Conservation (phyloP, 2,888 invertebrate species). For the Chymomyza amoena region DNA sequence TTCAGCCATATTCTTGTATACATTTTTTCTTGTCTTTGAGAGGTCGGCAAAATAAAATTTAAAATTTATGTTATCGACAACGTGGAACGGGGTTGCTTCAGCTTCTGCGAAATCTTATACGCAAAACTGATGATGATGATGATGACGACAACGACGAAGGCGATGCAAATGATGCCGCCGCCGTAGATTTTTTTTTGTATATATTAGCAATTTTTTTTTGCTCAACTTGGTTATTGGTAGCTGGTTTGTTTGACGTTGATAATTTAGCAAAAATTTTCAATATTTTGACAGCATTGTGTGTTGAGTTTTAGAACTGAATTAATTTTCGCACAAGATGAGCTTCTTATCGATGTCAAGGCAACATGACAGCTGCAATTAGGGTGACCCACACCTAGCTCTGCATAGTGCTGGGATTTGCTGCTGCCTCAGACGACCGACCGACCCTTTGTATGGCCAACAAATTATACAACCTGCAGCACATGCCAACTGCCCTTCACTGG, state of each 20-base stretch:
- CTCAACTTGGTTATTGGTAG: constrained; percentile 10
- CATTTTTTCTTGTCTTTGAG: constrained; percentile 6
- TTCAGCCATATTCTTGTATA: constrained; percentile 36
- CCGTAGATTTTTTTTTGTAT: neutral
- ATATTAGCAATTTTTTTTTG: neutral
- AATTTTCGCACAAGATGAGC: constrained; percentile 29
- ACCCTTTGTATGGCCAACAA: constrained; percentile 17
- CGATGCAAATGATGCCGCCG: constrained; percentile 32
- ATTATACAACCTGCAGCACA: constrained; percentile 32
- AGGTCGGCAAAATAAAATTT: constrained; percentile 60
- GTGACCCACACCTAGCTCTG: neutral
- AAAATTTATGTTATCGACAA: constrained; percentile 61
- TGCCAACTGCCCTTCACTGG: neutral
- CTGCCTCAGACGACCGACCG: neutral
- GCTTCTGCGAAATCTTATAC: constrained; percentile 42
- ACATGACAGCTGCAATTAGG: constrained; percentile 33
- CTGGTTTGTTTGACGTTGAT: constrained; percentile 57
- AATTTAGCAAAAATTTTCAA: constrained; percentile 61
- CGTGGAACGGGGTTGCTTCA: constrained; percentile 7
- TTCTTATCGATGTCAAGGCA: constrained; percentile 37
- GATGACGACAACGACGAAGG: constrained; percentile 1
- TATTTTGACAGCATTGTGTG: constrained; percentile 67
- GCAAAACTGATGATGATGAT: neutral
- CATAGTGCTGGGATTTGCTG: constrained; percentile 30
- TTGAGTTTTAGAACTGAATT: constrained; percentile 63